Evolutionary conservation across 1,140 invertebrate genomes (phyloP).

Genomic region (Drosophila ercepeae): DNA sequence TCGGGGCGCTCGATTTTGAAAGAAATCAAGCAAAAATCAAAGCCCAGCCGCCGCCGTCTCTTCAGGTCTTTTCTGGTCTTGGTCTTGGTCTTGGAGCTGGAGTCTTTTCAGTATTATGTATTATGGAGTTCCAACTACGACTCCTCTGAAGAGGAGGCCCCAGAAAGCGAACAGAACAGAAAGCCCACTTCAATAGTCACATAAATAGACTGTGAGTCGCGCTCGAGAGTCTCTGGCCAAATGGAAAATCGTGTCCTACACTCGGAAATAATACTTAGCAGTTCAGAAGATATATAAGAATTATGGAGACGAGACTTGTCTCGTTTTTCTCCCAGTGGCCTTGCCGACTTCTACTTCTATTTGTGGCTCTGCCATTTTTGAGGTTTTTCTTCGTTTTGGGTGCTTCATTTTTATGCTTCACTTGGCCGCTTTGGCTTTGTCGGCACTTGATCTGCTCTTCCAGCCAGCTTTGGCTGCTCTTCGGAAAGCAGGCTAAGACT

Average conservation of each 20-base stretch:
- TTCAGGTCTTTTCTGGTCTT: slow-evolving; percentile 35
- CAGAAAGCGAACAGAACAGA: slow-evolving; percentile 30
- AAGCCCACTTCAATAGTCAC: slow-evolving; percentile 78
- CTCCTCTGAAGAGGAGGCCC: slow-evolving; percentile 38
- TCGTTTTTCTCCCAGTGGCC: background rate
- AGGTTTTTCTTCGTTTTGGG: slow-evolving; percentile 54
- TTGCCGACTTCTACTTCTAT: slow-evolving; percentile 20
- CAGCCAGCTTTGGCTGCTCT: slow-evolving; percentile 16
- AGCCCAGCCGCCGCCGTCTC: slow-evolving; percentile 45
- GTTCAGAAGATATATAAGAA: background rate
- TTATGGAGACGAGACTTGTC: background rate
- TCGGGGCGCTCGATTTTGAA: slow-evolving; percentile 70
- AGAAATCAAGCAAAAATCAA: slow-evolving; percentile 83
- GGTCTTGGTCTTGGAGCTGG: no score
- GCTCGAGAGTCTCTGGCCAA: slow-evolving; percentile 59
- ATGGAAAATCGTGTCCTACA: slow-evolving; percentile 70
- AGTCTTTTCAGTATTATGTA: no score
- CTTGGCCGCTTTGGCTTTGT: slow-evolving; percentile 69
- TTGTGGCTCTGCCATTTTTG: slow-evolving; percentile 37
- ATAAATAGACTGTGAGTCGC: slow-evolving; percentile 78
- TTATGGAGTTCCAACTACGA: slow-evolving; percentile 19
- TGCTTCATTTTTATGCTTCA: slow-evolving; percentile 73
- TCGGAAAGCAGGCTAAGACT: slow-evolving; percentile 35
- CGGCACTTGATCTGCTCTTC: slow-evolving; percentile 62
- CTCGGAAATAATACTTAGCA: background rate